Percentiles rank a stretch among this genome's conserved stretches.
Conservation (phyloP, 2,113 vertebrate genomes). For the Haliaeetus leucogaster region DNA sequence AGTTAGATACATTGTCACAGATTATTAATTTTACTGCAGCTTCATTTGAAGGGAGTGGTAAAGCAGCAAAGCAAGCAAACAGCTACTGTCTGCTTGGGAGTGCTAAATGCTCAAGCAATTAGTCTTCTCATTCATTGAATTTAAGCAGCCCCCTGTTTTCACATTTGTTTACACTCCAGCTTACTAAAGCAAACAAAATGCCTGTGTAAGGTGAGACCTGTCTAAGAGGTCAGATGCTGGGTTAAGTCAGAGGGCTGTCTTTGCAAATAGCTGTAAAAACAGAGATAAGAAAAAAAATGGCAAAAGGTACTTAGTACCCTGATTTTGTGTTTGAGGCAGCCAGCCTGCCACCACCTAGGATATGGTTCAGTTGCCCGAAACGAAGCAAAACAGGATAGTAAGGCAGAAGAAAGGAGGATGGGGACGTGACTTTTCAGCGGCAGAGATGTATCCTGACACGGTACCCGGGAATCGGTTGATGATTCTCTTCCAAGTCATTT, state of each 20-base stretch:
- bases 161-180: background rate
- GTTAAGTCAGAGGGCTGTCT: background rate
- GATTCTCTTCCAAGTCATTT: background rate
- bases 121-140: background rate
- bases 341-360: background rate
- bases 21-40: slow-evolving; percentile 36
- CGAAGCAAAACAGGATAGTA: background rate
- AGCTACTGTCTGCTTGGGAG: background rate
- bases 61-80: slow-evolving; percentile 13
- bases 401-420: background rate
- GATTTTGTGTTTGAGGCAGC: background rate
- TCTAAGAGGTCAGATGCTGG: background rate
- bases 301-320: background rate
- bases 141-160: background rate
- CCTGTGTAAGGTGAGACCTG: background rate
- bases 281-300: background rate
- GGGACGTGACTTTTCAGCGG: background rate
- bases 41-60: slow-evolving; percentile 11
- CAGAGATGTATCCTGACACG: background rate
- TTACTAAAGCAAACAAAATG: background rate
- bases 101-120: background rate
- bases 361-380: background rate
- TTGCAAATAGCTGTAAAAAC: background rate
- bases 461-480: background rate
- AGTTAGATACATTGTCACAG: slow-evolving; percentile 28